Base-by-base conservation (phyloP, 2,113 vertebrate genomes). In the Phocoena sinus region DNA sequence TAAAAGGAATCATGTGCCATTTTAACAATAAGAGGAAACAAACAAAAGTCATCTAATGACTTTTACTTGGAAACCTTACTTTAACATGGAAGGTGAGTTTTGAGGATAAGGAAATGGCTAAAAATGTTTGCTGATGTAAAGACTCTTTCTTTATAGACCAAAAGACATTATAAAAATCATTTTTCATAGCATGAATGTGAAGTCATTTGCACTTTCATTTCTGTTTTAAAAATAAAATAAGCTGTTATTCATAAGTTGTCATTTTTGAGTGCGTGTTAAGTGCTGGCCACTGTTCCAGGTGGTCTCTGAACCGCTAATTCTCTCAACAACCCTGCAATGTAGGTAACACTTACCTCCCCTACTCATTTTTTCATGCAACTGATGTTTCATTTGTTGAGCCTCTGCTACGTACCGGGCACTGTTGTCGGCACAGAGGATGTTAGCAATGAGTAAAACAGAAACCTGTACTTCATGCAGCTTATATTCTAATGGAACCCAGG, bases 181-280 rank as follows among this genome's bases (percentile, higher is more conserved):
- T 93, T 93, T 77, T 67, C 21, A 50, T 94, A 86, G 25, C 47
- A 62, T 4, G 23, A 70, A 23, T 67, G 50, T 12, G 2, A 89
- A 56, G 47, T 53, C 25, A 60, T 85, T 20, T 1, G 18, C 10
- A 44, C 4, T 63, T 5, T 60, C 58, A 65, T 74, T 95, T 95
- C 82, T 89, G 33, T 62, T 96, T 93, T 50, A 63, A 91, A 94
- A 56, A 88, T 74, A 83, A 93, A 50, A 76, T 23, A 86, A 36
- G 60, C n/a, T 28, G 2, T 87, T 67, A 21, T 63, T 94, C 17
- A 2, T 79, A 76, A 36, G 13, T n/a, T 87, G 68, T 70, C n/a
- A 44, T 77, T 74, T 74, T 31, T 62, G 70, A 47, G n/a, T 3
- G 9, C n/a, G 25, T 58, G 13, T 20, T 80, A 36, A 56, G 65